phyloP scores from a whole-genome alignment of 2,113 vertebrate species.

The Phalacrocorax pelagicus region DNA sequence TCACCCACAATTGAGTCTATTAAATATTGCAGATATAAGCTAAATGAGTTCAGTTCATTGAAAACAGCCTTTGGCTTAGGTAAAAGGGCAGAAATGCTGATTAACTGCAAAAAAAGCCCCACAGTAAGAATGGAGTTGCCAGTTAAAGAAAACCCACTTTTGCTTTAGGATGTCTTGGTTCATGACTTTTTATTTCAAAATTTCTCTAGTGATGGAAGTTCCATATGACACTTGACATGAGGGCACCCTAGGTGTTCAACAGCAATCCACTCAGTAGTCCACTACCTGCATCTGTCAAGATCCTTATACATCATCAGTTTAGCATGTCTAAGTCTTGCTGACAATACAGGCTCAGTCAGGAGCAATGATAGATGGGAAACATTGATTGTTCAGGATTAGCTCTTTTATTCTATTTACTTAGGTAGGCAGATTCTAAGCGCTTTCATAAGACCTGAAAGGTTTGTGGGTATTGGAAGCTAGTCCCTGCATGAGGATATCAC shows the following conservation, averaged over 20 bases:
- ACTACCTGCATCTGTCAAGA: background rate
- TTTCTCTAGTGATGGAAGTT: background rate
- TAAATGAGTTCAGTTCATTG: background rate
- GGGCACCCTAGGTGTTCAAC: background rate
- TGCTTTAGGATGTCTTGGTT: background rate
- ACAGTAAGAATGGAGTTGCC: background rate
- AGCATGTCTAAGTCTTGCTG: background rate
- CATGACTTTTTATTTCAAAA: background rate
- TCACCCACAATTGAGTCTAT: background rate
- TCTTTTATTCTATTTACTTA: background rate
- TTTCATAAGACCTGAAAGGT: background rate
- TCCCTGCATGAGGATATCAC: background rate
- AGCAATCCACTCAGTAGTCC: background rate
- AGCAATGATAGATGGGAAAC: background rate
- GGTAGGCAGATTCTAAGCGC: no score
- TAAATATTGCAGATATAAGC: background rate
- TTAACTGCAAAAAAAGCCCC: background rate
- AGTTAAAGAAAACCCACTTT: background rate
- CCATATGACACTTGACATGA: background rate
- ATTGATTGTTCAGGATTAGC: background rate
- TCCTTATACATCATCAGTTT: background rate
- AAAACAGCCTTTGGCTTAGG: background rate
- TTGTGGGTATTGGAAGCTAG: background rate
- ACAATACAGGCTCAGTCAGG: background rate
- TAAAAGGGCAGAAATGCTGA: background rate